A percentile compares a stretch with the other conserved stretches of the same genome.
phyloP scores from a whole-genome alignment of 2,888 invertebrate species.

The Corbicula japonica region DNA sequence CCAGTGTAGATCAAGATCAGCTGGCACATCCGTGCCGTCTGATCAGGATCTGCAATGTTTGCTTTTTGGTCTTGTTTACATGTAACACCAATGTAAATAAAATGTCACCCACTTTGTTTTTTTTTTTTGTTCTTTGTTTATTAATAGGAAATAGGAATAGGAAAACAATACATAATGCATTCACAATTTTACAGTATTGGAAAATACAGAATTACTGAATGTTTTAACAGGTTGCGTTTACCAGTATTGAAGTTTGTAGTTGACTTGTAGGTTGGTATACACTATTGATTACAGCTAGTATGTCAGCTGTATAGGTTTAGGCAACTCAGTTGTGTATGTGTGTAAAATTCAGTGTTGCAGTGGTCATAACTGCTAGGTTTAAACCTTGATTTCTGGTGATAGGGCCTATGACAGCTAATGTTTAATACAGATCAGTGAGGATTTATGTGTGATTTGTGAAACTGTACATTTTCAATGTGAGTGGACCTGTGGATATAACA shows the following conservation, averaged over 20 bases:
- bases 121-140: not conserved
- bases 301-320: conserved; percentile 1
- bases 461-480: not conserved
- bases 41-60: too few relatives aligned
- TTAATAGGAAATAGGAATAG: not conserved
- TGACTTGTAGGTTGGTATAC: conserved; percentile 32
- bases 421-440: not conserved
- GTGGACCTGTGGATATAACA: conserved; percentile 19
- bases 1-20: too few relatives aligned
- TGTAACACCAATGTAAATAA: not conserved
- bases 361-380: conserved; percentile 18
- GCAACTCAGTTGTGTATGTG: conserved; percentile 24
- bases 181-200: not conserved
- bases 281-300: conserved; percentile 39
- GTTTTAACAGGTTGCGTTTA: not conserved
- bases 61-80: too few relatives aligned
- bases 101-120: not conserved
- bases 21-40: too few relatives aligned
- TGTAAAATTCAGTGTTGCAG: conserved; percentile 14
- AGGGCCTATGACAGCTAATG: conserved; percentile 14
- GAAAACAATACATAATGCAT: conserved; percentile 3
- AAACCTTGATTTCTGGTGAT: conserved; percentile 7
- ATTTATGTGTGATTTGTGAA: not conserved
- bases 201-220: not conserved
- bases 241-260: not conserved